A percentile compares a stretch with the other conserved stretches of the same genome.
These are phyloP conservation scores for Tuta absoluta DNA, from an alignment of 2,888 invertebrate species.

Conservation along the genomic window DNA sequence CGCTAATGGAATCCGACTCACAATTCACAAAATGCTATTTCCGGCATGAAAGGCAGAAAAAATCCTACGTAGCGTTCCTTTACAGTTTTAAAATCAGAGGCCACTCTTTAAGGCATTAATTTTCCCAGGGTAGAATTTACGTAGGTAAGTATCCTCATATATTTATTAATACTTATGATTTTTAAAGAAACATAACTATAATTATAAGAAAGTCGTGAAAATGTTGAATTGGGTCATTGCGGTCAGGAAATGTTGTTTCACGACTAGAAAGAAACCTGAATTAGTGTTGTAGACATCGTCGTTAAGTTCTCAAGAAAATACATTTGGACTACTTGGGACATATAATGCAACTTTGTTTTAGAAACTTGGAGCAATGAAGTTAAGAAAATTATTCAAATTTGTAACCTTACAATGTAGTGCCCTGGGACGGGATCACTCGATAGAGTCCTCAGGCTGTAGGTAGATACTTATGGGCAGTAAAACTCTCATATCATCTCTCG, in stretches of 20 bases:
- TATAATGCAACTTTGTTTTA: neutral
- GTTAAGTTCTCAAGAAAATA: neutral
- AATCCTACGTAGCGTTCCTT: too few relatives aligned
- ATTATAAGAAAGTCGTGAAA: too few relatives aligned
- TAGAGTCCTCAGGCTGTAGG: constrained; percentile 12
- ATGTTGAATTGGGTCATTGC: too few relatives aligned
- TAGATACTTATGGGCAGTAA: neutral
- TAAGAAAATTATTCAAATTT: constrained; percentile 18
- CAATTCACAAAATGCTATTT: neutral
- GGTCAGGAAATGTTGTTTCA: too few relatives aligned
- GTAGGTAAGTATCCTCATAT: too few relatives aligned
- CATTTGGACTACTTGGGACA: too few relatives aligned
- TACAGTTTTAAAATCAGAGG: too few relatives aligned
- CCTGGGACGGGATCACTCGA: neutral
- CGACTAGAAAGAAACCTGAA: too few relatives aligned
- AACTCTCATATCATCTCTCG: constrained; percentile 9
- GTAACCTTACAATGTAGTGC: neutral
- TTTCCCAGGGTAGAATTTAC: neutral
- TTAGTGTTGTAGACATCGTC: too few relatives aligned
- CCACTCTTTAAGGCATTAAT: neutral
- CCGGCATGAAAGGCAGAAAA: neutral
- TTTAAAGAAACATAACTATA: too few relatives aligned
- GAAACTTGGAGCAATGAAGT: neutral
- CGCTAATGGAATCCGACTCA: constrained; percentile 12
- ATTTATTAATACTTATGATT: too few relatives aligned